Conservation (phyloP, 2,113 vertebrate genomes). For the Otis tarda region DNA sequence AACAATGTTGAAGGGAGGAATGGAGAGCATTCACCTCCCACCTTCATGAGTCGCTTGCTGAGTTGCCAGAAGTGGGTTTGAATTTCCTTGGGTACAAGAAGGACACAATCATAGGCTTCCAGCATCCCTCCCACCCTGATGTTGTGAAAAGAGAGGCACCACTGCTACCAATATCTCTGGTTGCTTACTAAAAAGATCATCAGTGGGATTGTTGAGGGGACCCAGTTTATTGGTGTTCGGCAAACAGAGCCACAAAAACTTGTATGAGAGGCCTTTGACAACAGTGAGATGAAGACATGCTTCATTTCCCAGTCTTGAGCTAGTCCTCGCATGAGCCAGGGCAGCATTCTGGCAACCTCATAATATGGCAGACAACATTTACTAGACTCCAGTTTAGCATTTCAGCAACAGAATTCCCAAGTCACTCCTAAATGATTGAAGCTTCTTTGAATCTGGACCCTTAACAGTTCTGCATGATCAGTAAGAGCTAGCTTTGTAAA, state of each 20-base stretch:
- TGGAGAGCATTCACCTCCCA: neutral
- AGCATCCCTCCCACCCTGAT: neutral
- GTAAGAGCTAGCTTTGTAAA: neutral
- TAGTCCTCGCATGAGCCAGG: neutral
- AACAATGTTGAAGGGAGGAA: neutral
- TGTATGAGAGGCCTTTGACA: accelerated
- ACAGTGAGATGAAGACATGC: neutral
- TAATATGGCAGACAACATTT: neutral
- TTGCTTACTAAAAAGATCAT: neutral
- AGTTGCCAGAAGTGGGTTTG: accelerated
- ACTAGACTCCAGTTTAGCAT: neutral
- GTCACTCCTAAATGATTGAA: neutral
- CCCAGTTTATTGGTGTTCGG: neutral
- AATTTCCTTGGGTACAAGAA: neutral
- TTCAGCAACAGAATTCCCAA: neutral
- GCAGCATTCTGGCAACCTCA: neutral
- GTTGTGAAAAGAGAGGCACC: neutral
- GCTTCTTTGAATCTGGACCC: neutral
- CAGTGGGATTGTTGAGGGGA: neutral
- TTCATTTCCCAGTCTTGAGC: neutral
- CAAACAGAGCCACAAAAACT: neutral
- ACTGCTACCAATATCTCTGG: neutral
- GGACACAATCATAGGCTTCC: neutral
- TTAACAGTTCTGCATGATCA: neutral
- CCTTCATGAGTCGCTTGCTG: neutral